Evolutionary conservation across 1,140 invertebrate genomes (phyloP).

Genomic region (Megathymus violae): DNA sequence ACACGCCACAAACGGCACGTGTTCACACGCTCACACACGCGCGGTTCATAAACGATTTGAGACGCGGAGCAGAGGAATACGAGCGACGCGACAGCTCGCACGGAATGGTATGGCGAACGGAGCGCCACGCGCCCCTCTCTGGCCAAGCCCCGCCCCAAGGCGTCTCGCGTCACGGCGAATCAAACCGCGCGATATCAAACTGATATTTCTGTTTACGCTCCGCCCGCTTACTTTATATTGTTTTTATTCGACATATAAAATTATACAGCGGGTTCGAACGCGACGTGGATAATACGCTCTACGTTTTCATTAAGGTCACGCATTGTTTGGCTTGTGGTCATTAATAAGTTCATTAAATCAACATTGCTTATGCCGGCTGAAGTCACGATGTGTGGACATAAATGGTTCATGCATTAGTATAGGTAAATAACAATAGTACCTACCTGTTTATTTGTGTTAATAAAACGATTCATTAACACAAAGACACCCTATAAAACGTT

Average conservation of each 20-base stretch:
- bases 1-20: constrained; percentile 58
- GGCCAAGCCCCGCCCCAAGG: constrained; percentile 72
- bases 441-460: too few relatives aligned
- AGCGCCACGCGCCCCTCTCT: constrained; percentile 45
- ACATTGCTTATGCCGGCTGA: constrained; percentile 5
- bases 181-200: constrained; percentile 75
- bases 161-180: constrained; percentile 76
- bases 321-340: constrained; percentile 6
- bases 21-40: constrained; percentile 60
- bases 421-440: too few relatives aligned
- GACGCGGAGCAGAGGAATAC: constrained; percentile 40
- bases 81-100: constrained; percentile 56
- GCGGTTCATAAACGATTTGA: constrained; percentile 49
- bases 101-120: constrained; percentile 65
- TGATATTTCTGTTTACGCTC: constrained; percentile 75
- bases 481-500: too few relatives aligned
- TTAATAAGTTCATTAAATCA: constrained; percentile 21
- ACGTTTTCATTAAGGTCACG: constrained; percentile 17
- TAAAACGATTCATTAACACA: too few relatives aligned
- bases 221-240: constrained; percentile 71
- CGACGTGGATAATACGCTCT: constrained; percentile 28
- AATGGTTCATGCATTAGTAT: too few relatives aligned
- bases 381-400: too few relatives aligned
- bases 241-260: constrained; percentile 80
- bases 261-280: constrained; percentile 62